phyloP scores from a whole-genome alignment of 2,888 invertebrate species.

The Selenia dentaria region DNA sequence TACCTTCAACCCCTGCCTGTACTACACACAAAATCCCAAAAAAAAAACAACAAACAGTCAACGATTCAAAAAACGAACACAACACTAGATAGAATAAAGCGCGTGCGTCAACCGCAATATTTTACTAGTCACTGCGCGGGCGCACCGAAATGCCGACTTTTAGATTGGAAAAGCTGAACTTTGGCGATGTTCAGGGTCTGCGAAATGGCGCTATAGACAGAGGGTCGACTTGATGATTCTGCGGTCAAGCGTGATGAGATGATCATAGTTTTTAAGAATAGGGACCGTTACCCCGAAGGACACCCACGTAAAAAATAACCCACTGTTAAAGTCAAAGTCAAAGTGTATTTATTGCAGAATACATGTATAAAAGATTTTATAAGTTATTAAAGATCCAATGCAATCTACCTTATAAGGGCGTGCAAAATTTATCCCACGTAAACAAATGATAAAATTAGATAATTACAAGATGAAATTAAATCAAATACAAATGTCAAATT shows the following conservation, averaged over 20 bases:
- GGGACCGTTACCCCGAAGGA: no score
- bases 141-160: conserved; percentile 22
- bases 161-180: conserved; percentile 29
- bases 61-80: conserved; percentile 13
- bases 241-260: conserved; percentile 1
- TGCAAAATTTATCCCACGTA: no score
- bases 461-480: no score
- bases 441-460: no score
- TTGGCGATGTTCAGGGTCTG: conserved; percentile 26
- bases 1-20: no score
- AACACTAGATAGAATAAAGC: conserved; percentile 17
- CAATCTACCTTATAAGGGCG: no score
- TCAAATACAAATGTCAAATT: no score
- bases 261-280: conserved; percentile 1
- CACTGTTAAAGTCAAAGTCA: no score
- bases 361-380: no score
- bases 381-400: no score
- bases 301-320: no score
- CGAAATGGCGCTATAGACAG: not conserved
- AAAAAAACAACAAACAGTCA: conserved; percentile 23
- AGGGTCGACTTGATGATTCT: conserved; percentile 1
- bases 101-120: conserved; percentile 32
- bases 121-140: conserved; percentile 22
- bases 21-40: conserved; percentile 20
- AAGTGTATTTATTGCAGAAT: no score